Base-by-base conservation (phyloP, 2,113 vertebrate species). In the Acanthochromis polyacanthus region DNA sequence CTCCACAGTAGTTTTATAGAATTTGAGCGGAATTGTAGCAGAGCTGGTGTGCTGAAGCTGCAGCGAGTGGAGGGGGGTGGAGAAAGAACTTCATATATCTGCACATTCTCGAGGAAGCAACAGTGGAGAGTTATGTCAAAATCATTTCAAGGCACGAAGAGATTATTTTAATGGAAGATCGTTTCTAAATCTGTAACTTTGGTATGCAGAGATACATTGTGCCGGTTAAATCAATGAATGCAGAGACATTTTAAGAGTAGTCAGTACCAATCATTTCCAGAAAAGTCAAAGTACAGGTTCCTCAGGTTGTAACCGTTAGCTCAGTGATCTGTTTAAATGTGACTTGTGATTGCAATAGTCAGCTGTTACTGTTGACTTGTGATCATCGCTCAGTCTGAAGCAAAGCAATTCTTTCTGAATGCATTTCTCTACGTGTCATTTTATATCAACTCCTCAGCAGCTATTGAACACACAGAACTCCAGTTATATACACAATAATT, bases 281-380 rank as follows among this genome's bases (percentile, higher is more conserved):
- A 48, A 16, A 38, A 57, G 16, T 45, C 3, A 65, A 43, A 38
- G 20, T 32, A 36, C 53, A 5, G 16, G 8, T 1, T 17, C 11
- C 4, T 72, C 5, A 14, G 23, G 53, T 53, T 11, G 50, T 71
- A 59, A 66, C 48, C 51, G 30, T 5, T 5, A 57, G 30, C 43
- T 80, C 19, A 61, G 16, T 57, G 32, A 61, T 61, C 57, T 68
- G 48, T 78, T 58, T 78, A 11, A 81, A 59, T 75, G 48, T 45
- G 61, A 65, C 16, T 59, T 8, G 9, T 66, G 17, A 43, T 10
- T 46, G 11, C 4, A 60, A 64, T 25, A 66, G 30, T 53, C 25
- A 32, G 45, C 28, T 43, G 28, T 62, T 73, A 66, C 11, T 57
- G 15, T 65, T 25, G 15, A 9, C n/a, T 50, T 10, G 0, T 6